Base-by-base conservation (phyloP, 2,113 vertebrate genomes). In the Myxocyprinus asiaticus region DNA sequence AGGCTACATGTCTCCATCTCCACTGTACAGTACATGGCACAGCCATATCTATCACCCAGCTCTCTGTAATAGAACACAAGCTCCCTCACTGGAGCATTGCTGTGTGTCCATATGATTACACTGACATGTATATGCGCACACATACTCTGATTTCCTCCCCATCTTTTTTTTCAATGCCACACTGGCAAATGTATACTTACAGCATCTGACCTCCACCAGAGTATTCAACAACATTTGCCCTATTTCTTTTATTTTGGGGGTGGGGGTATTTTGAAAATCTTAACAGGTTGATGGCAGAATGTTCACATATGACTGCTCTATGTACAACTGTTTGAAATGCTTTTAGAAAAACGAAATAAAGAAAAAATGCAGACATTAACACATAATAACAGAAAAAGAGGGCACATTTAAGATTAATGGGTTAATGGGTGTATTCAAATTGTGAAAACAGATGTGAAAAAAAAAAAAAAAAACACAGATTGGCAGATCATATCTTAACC, bases 1-100 rank as follows among this genome's bases (percentile, higher is more conserved):
- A 63, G 4, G 7, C 45, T 42, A 11, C 50, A 45, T 72, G 43
- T 45, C 59, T 50, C 62, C 61, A 42, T 65, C 47, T 53, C 74
- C 48, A 66, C 17, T 8, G 22, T 12, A 55, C 72, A 75, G 72
- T 22, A 42, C 53, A 76, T 76, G 62, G 22, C 45, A 76, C 22
- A 62, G 71, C 11, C 62, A 22, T 44, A 76, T 55, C 62, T 15
- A 65, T 76, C 74, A 44, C 90, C 84, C 86, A 84, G 84, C 85
- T 86, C 84, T 83, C 84, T 87, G 84, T 92, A 90, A 91, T 91
- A 88, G 90, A 91, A 91, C 89, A 90, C 90, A 87, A 87, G 88
- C 86, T 88, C 65, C 82, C 84, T 86, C 77, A 72, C 85, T 84
- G 87, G 88, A 88, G 87, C 85, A 91, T 88, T 88, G 91, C 85